phyloP scores from a whole-genome alignment of 2,888 invertebrate genomes.

The Alloscopus bannaensis region DNA sequence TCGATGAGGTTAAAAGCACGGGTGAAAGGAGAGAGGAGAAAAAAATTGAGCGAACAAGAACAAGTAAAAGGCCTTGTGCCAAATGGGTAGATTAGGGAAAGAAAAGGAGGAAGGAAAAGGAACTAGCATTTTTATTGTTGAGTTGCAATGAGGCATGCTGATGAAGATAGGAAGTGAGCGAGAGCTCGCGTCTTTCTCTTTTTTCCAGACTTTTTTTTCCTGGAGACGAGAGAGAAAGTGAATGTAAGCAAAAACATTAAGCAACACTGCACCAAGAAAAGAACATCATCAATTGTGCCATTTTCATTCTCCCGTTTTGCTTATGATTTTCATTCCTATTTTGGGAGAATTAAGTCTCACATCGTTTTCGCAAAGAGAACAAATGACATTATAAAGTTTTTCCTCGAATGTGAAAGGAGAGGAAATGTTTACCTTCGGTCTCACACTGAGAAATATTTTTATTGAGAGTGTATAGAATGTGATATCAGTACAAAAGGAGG shows the following conservation, averaged over 20 bases:
- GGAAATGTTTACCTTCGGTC: too few species aligned
- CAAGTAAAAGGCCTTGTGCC: constrained; percentile 36
- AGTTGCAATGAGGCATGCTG: constrained; percentile 56
- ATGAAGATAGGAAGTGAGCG: constrained; percentile 48
- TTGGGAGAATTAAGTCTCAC: constrained; percentile 2
- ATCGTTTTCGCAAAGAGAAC: neutral
- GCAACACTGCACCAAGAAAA: constrained; percentile 23
- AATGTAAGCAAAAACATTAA: constrained; percentile 12
- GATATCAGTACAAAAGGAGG: too few species aligned
- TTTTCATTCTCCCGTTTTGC: constrained; percentile 17
- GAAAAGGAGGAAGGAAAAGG: constrained; percentile 22
- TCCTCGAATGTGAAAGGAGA: too few species aligned
- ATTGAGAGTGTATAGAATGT: too few species aligned
- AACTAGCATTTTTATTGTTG: constrained; percentile 57
- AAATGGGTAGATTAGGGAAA: constrained; percentile 50
- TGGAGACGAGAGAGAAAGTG: constrained; percentile 6
- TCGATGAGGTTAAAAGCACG: constrained; percentile 9
- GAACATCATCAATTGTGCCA: constrained; percentile 40
- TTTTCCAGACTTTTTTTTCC: neutral
- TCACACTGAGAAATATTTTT: too few species aligned
- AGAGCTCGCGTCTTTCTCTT: constrained; percentile 11
- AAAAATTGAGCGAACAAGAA: neutral
- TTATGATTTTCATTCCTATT: constrained; percentile 1
- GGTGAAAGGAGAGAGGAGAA: constrained; percentile 3
- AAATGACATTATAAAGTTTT: too few species aligned